phyloP scores from a whole-genome alignment of 2,888 invertebrate genomes.

The Callimorpha dominula region DNA sequence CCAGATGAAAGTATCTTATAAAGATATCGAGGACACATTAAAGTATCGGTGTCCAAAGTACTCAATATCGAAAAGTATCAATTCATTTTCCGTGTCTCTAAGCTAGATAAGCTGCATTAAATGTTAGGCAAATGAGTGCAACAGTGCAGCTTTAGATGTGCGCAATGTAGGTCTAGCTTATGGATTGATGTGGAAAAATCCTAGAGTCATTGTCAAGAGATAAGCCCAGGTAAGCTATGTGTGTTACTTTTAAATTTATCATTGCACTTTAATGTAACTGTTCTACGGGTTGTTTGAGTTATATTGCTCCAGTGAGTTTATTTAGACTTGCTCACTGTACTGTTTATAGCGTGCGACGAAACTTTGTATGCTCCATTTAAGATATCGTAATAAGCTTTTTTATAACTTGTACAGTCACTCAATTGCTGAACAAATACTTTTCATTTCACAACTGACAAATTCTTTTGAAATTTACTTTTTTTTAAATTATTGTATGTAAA shows the following conservation, averaged over 20 bases:
- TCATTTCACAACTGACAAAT: neutral
- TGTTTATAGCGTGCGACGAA: neutral
- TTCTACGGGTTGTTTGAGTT: neutral
- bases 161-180: constrained; percentile 5
- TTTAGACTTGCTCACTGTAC: neutral
- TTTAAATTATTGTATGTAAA: neutral
- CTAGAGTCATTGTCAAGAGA: neutral
- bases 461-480: neutral
- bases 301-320: neutral
- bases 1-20: neutral
- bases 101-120: too few relatives aligned
- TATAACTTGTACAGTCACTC: neutral
- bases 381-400: neutral
- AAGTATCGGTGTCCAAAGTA: too few relatives aligned
- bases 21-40: too few relatives aligned
- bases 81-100: too few relatives aligned
- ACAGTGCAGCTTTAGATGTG: neutral
- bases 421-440: neutral
- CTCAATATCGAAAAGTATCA: too few relatives aligned
- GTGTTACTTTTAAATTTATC: neutral
- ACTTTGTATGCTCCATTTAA: neutral
- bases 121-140: neutral
- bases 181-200: neutral
- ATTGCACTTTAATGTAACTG: neutral
- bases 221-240: neutral